Percentiles rank a stretch among this genome's conserved stretches.
Conservation (phyloP, 2,888 invertebrate genomes). For the Mechanitis messenoides region DNA sequence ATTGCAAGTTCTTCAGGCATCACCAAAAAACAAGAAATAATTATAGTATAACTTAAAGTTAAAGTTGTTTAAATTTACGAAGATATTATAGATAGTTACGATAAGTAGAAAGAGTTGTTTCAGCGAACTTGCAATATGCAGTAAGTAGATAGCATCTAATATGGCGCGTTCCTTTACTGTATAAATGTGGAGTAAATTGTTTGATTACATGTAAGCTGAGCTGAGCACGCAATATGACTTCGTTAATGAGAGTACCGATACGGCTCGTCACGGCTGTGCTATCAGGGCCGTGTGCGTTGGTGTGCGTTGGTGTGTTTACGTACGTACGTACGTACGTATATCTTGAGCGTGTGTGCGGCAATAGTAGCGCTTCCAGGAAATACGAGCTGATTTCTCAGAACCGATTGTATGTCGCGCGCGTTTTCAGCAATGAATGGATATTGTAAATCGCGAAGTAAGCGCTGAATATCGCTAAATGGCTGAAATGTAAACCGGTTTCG, state of each 20-base stretch:
- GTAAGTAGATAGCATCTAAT: slow-evolving; percentile 20
- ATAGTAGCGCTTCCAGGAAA: slow-evolving; percentile 74
- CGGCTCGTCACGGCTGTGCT: slow-evolving; percentile 64
- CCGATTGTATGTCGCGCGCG: slow-evolving; percentile 64
- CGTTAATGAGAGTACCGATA: slow-evolving; percentile 69
- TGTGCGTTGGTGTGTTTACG: slow-evolving; percentile 36
- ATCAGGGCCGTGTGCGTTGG: slow-evolving; percentile 63
- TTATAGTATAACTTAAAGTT: too few relatives aligned
- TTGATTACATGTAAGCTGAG: slow-evolving; percentile 67
- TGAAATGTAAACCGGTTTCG: slow-evolving; percentile 20
- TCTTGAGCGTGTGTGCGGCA: slow-evolving; percentile 53
- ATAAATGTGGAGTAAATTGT: slow-evolving; percentile 41
- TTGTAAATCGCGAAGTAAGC: slow-evolving; percentile 39
- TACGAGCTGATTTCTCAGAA: slow-evolving; percentile 71
- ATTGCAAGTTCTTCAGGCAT: too few relatives aligned
- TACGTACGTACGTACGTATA: slow-evolving; percentile 42
- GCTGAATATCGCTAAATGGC: slow-evolving; percentile 24
- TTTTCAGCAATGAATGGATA: slow-evolving; percentile 69
- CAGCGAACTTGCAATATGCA: slow-evolving; percentile 15
- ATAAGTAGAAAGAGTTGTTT: too few relatives aligned
- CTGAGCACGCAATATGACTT: slow-evolving; percentile 61
- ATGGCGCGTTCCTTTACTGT: slow-evolving; percentile 33
- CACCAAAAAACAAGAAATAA: too few relatives aligned
- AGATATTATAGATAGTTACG: too few relatives aligned
- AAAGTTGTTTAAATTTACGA: too few relatives aligned